Base-by-base conservation (phyloP, 2,797 vertebrate species). In the Alcedo atthis region DNA sequence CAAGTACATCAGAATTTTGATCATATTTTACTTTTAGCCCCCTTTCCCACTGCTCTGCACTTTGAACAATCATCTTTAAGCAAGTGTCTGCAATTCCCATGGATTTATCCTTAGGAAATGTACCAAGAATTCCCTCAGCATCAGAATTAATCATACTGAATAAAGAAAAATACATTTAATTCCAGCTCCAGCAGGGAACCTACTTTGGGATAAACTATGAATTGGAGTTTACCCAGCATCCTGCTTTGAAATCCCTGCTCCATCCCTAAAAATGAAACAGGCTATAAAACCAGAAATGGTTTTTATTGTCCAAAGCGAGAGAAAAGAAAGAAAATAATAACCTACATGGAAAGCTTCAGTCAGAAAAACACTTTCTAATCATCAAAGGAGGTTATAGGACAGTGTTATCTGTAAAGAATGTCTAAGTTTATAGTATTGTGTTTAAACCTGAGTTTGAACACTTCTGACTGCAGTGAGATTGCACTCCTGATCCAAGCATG, bases 61-160 rank as follows among this genome's bases (percentile, higher is more conserved):
- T 93, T 92, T 73, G 74, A 96, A 91, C 87, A 92, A 85, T 84
- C 70, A 61, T 88, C 43, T 96, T 93, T 71, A 95, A 91, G 59
- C 87, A 91, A 93, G 77, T 42, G 63, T 92, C 87, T 96, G 87
- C 73, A 81, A 73, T 89, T 95, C 93, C 77, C 74, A 57, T 77
- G 87, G 67, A 94, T 92, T 92, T 92, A 70, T 85, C 83, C 74
- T 89, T 67, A 88, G 85, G 80, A 93, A 95, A 85, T 53, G 66
- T 89, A 93, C 48, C 57, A 84, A 89, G 59, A 95, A 69, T 84
- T 70, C 85, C 85, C 89, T 61, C 81, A 67, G 83, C 63, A 94
- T 76, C 57, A 80, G 59, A 92, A 81, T 85, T 94, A 93, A 89
- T 89, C 58, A 71, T 69, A 33, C 12, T 25, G 68, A 87, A 94